Conservation (phyloP, 2,888 invertebrate genomes). For the Amblyjoppa proteus region DNA sequence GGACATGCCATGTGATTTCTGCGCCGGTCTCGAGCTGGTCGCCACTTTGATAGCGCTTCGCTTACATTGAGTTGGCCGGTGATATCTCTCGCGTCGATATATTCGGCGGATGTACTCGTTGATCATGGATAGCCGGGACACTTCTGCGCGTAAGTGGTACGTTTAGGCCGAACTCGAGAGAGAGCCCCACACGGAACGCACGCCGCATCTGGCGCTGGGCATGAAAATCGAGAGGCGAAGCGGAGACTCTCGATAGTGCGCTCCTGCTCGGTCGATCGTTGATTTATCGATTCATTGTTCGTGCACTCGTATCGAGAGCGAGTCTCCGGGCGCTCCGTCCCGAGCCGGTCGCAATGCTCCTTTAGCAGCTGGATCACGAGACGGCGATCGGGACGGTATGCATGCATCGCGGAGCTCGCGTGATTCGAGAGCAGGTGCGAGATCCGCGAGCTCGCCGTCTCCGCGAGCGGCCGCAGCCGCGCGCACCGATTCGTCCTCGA, state of each 20-base stretch:
- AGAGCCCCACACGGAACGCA: neutral
- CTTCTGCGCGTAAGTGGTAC: neutral
- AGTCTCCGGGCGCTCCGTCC: neutral
- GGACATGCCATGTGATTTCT: slow-evolving; percentile 70
- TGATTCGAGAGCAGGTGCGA: slow-evolving; percentile 68
- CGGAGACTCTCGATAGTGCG: slow-evolving; percentile 37
- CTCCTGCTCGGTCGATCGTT: slow-evolving; percentile 46
- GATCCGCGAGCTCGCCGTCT: slow-evolving; percentile 59
- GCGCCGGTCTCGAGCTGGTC: slow-evolving; percentile 25
- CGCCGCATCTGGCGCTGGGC: slow-evolving; percentile 4
- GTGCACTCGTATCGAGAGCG: slow-evolving; percentile 29
- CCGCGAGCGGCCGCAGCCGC: neutral
- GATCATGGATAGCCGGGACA: slow-evolving; percentile 8
- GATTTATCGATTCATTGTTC: slow-evolving; percentile 69
- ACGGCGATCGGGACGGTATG: neutral
- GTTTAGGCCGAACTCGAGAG: neutral
- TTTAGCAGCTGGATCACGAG: slow-evolving; percentile 44
- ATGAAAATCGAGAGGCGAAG: slow-evolving; percentile 40
- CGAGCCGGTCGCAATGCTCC: slow-evolving; percentile 19
- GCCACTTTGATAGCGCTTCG: neutral
- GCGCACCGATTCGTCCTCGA: slow-evolving; percentile 44
- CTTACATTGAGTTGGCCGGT: neutral
- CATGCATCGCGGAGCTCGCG: slow-evolving; percentile 53
- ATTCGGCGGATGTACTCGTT: slow-evolving; percentile 40
- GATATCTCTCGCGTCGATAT: slow-evolving; percentile 35